Conservation (phyloP, 2,797 vertebrate genomes). For the Cygnus olor region DNA sequence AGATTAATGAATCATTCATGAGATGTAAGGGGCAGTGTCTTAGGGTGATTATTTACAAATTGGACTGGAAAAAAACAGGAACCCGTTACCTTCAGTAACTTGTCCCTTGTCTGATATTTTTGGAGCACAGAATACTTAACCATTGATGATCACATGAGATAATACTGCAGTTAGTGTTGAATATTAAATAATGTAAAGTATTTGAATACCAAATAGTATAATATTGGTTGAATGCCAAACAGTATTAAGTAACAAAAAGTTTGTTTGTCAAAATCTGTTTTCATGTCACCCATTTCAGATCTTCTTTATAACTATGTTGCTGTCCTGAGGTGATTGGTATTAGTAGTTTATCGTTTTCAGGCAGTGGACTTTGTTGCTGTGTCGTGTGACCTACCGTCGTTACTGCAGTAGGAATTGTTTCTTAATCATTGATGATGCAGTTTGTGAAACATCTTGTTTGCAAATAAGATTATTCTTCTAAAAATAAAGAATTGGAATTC, state of each 20-base stretch:
- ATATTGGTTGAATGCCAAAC: neutral
- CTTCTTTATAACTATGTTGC: neutral
- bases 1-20: neutral
- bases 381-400: neutral
- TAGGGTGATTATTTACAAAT: neutral
- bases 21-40: neutral
- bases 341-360: neutral
- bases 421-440: neutral
- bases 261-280: neutral
- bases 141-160: neutral
- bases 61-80: neutral
- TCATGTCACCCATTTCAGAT: neutral
- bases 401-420: neutral
- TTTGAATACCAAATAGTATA: neutral
- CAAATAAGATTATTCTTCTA: neutral
- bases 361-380: neutral
- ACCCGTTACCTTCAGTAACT: rapidly evolving
- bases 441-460: neutral
- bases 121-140: neutral
- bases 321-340: neutral
- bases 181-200: neutral
- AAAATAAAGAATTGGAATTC: neutral
- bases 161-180: neutral
- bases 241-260: neutral
- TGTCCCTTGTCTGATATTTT: neutral